phyloP scores from a whole-genome alignment of 2,113 vertebrate species.

The Protobothrops mucrosquamatus region DNA sequence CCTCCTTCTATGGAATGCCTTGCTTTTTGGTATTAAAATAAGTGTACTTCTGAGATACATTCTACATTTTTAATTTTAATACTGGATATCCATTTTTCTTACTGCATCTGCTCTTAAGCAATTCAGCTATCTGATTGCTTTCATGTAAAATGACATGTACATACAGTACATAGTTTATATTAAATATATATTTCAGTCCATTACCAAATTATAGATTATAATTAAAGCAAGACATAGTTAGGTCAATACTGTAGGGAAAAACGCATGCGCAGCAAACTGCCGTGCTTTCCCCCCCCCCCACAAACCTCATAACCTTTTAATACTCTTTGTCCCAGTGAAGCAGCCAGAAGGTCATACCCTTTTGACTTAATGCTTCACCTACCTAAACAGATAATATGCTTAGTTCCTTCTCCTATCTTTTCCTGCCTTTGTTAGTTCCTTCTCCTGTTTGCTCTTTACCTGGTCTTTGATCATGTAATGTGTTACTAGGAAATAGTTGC shows the following conservation, averaged over 20 bases:
- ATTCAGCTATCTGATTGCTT: conserved; percentile 7
- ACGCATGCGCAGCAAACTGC: no score
- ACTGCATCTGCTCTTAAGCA: neutral
- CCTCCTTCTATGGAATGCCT: neutral
- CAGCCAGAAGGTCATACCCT: no score
- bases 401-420: no score
- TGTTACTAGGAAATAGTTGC: no score
- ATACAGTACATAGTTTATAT: neutral
- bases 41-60: neutral
- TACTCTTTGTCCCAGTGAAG: no score
- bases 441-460: no score
- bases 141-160: neutral
- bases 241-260: neutral
- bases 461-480: no score
- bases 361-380: no score
- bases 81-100: neutral
- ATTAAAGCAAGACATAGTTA: neutral
- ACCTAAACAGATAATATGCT: no score
- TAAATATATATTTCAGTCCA: conserved; percentile 14
- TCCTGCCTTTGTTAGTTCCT: no score
- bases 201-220: conserved; percentile 6
- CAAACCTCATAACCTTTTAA: no score
- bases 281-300: no score
- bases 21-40: neutral
- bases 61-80: neutral